A percentile compares a stretch with the other conserved stretches of the same genome.
Evolutionary conservation across 2,113 vertebrate genomes (phyloP).

Genomic region (Acanthisitta chloris): DNA sequence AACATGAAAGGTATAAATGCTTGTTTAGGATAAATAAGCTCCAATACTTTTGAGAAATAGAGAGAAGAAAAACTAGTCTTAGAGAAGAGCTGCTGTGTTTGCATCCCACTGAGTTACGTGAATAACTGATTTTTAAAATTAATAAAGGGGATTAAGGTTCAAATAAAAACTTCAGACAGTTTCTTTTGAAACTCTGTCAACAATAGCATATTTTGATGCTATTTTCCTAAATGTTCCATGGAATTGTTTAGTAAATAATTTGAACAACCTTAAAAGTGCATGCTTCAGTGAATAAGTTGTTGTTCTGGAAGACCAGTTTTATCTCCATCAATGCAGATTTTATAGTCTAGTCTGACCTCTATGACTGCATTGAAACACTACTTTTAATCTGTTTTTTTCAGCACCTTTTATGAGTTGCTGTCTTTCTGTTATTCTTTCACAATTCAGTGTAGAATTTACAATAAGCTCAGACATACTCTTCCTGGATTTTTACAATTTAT

Average conservation of each 20-base stretch:
- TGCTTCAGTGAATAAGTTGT: not conserved
- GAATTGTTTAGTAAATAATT: not conserved
- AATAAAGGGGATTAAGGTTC: not conserved
- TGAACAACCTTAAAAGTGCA: not conserved
- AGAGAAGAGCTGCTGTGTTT: not conserved
- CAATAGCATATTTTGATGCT: not conserved
- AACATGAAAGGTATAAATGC: not conserved
- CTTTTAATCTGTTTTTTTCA: not conserved
- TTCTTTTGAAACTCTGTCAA: not conserved
- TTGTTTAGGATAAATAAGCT: not conserved
- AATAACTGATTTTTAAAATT: not conserved
- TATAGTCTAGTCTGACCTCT: not conserved
- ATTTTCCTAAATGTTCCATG: not conserved
- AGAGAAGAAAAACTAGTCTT: not conserved
- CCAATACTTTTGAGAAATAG: not conserved
- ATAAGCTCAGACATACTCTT: not conserved
- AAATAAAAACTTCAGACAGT: not conserved
- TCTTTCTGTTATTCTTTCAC: not conserved
- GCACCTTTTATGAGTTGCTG: not conserved
- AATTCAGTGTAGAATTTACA: not conserved
- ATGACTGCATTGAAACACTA: not conserved
- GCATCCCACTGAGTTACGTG: accelerated
- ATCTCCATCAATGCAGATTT: not conserved
- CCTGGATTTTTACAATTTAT: not conserved
- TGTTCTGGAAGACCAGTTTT: not conserved